phyloP scores from a whole-genome alignment of 1,140 invertebrate species.

The Scaptomyza graminum region DNA sequence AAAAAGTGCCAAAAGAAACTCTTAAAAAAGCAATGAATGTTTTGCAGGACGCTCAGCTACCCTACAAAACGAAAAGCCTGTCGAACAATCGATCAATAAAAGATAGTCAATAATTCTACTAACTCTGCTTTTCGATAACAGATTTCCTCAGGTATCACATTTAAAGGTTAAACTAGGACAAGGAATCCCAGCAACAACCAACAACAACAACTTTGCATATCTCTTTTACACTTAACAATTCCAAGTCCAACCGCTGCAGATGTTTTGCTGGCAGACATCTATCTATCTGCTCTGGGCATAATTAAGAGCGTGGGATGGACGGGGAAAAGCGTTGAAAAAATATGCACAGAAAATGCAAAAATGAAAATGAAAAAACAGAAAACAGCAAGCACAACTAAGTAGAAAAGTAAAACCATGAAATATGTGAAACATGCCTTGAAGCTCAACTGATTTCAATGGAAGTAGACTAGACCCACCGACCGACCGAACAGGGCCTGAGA shows the following conservation, averaged over 20 bases:
- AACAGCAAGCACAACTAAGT: conserved; percentile 3
- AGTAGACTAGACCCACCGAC: conserved; percentile 22
- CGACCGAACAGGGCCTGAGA: conserved; percentile 25
- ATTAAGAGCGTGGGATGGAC: conserved; percentile 62
- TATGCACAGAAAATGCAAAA: conserved; percentile 52
- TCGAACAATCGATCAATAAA: no score
- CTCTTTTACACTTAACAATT: conserved; percentile 6
- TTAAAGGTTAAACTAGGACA: conserved; percentile 20
- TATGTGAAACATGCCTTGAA: conserved; percentile 56
- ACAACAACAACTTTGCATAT: neutral
- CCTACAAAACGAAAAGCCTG: neutral
- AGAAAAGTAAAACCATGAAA: conserved; percentile 58
- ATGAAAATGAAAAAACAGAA: conserved; percentile 20
- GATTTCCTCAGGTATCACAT: no score
- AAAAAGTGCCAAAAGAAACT: conserved; percentile 5
- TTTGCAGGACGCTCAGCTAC: neutral
- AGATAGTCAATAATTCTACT: no score
- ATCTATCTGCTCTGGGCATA: conserved; percentile 35
- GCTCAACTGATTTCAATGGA: conserved; percentile 41
- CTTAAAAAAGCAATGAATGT: neutral
- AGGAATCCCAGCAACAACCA: conserved; percentile 5
- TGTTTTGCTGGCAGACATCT: conserved; percentile 23
- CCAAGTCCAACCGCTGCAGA: conserved; percentile 36
- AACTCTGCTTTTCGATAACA: no score
- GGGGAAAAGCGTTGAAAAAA: conserved; percentile 39